Percentiles rank a stretch among this genome's conserved stretches.
phyloP scores from a whole-genome alignment of 2,797 vertebrate genomes.

The Buphagus erythrorhynchus region DNA sequence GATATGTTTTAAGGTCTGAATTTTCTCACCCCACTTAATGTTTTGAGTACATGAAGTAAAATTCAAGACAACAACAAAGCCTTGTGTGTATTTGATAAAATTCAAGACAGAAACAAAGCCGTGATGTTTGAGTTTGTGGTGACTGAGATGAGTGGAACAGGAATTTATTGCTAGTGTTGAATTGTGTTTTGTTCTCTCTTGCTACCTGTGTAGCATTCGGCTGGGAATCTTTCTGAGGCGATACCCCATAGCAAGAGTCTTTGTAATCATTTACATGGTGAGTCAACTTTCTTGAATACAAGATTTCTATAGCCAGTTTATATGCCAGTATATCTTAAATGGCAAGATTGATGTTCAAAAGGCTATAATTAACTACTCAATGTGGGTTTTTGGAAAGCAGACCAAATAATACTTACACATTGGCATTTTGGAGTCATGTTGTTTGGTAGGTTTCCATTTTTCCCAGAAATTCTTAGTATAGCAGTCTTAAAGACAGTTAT shows the following conservation, averaged over 20 bases:
- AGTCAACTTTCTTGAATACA: constrained; percentile 65
- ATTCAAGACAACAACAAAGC: background rate
- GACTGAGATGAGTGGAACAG: background rate
- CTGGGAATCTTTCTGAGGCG: constrained; percentile 95
- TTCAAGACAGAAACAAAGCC: background rate
- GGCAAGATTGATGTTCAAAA: background rate
- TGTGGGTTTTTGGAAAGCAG: background rate
- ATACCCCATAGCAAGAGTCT: constrained; percentile 93
- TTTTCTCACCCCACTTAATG: background rate
- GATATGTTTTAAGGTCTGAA: background rate
- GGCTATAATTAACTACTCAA: background rate
- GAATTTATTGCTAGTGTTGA: background rate
- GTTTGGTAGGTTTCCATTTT: background rate
- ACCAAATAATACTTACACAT: background rate
- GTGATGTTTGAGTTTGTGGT: background rate
- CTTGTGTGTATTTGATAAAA: background rate
- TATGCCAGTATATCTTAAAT: background rate
- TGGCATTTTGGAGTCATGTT: background rate
- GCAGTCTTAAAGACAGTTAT: background rate
- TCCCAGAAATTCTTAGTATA: background rate
- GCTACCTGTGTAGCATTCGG: constrained; percentile 84
- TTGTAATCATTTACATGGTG: constrained; percentile 97
- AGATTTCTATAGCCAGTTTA: background rate
- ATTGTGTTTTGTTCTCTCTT: background rate
- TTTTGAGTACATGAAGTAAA: background rate